phyloP scores from a whole-genome alignment of 2,797 vertebrate species.

The Kryptolebias ocellatus region DNA sequence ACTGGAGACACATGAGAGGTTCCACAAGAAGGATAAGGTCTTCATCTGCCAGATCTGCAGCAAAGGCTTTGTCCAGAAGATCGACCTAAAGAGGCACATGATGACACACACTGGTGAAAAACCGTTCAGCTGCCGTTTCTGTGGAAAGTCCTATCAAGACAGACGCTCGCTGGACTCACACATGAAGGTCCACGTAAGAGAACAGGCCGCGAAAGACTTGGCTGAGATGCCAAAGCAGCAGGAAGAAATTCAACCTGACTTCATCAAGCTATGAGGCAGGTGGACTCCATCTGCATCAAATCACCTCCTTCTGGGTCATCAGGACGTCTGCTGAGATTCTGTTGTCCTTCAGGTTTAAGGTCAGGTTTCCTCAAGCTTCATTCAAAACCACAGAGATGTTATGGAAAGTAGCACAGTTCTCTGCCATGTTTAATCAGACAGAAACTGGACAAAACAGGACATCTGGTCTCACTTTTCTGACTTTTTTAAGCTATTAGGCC shows the following conservation, averaged over 20 bases:
- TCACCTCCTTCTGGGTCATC: neutral
- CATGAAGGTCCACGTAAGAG: constrained; percentile 63
- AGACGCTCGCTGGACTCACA: constrained; percentile 69
- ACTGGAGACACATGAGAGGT: constrained; percentile 70
- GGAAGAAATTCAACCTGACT: constrained; percentile 30
- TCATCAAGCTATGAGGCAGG: constrained; percentile 50
- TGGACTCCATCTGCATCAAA: neutral
- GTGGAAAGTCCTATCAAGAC: constrained; percentile 70
- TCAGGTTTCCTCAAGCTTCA: neutral
- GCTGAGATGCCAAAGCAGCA: constrained; percentile 13
- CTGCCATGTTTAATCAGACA: neutral
- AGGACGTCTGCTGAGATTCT: neutral
- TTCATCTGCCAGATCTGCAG: constrained; percentile 64
- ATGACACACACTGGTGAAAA: constrained; percentile 73
- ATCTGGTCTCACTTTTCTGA: too few species aligned
- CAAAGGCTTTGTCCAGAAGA: constrained; percentile 73
- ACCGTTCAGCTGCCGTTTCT: constrained; percentile 65
- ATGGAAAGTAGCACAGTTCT: neutral
- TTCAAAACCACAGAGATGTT: neutral
- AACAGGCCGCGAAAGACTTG: constrained; percentile 11
- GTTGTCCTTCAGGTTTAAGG: neutral
- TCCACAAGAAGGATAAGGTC: constrained; percentile 72
- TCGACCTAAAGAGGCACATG: constrained; percentile 73
- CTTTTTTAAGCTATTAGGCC: neutral
- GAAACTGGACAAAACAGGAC: neutral